Evolutionary conservation across 2,113 vertebrate genomes (phyloP).

Genomic region (Cathartes aura): DNA sequence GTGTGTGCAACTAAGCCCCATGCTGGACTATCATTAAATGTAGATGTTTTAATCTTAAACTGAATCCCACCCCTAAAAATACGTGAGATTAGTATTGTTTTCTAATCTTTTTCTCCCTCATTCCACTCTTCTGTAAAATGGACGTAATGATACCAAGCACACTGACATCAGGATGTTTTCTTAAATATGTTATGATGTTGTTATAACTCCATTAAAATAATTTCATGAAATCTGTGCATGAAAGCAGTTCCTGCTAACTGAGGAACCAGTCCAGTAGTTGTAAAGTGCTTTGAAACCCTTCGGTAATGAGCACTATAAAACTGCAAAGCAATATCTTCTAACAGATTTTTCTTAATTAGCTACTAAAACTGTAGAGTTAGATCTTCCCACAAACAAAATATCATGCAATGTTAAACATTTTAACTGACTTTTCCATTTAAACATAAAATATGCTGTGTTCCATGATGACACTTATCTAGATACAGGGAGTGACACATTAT

Average conservation of each 20-base stretch:
- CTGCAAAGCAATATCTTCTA: not conserved
- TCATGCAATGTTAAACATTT: not conserved
- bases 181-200: not conserved
- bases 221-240: not conserved
- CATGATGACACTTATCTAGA: not conserved
- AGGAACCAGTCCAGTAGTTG: not conserved
- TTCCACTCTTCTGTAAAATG: not conserved
- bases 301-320: not conserved
- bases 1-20: not conserved
- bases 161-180: not conserved
- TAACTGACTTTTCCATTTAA: not conserved
- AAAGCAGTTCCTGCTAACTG: not conserved
- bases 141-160: not conserved
- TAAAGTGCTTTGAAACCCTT: not conserved
- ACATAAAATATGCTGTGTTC: not conserved
- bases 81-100: not conserved
- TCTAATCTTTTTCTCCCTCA: not conserved
- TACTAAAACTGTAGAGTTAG: not conserved
- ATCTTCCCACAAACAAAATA: not conserved
- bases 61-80: not conserved
- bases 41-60: not conserved
- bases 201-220: not conserved
- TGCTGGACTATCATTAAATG: not conserved
- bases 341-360: slow-evolving; percentile 21
- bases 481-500: not conserved